These are phyloP conservation scores for Spongilla lacustris DNA, from an alignment of 37 sponge, comb jelly and placozoan genomes.

Conservation along the genomic window DNA sequence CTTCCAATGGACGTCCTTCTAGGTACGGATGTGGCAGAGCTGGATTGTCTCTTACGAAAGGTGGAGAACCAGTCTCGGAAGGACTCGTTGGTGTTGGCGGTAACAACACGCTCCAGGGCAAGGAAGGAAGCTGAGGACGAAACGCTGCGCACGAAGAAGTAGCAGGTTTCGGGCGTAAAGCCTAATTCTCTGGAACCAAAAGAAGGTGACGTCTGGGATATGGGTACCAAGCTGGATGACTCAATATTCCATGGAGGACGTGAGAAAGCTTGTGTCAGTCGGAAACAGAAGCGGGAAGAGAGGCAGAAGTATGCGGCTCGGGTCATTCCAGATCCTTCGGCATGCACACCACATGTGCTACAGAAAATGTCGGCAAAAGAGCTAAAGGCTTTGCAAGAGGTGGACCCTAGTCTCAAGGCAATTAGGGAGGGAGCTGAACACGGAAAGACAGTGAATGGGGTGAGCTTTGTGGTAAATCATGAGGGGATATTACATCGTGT, in stretches of 20 bases:
- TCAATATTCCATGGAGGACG: too few species aligned
- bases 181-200: neutral
- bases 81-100: neutral
- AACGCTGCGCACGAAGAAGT: neutral
- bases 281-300: neutral
- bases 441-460: neutral
- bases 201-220: too few species aligned
- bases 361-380: neutral
- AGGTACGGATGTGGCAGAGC: slow-evolving; percentile 13
- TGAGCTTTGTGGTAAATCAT: neutral
- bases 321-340: too few species aligned
- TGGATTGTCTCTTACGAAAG: neutral
- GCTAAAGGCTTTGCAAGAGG: neutral
- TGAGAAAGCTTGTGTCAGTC: too few species aligned
- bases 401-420: neutral
- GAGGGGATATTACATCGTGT: neutral
- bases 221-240: too few species aligned
- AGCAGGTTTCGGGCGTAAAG: neutral
- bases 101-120: slow-evolving; percentile 1
- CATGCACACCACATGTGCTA: too few species aligned
- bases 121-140: neutral
- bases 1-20: slow-evolving; percentile 39
- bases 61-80: neutral
- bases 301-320: neutral
- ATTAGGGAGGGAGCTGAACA: neutral